These are phyloP conservation scores for Magallana ariakensis DNA, from an alignment of 1,140 invertebrate genomes.

Conservation along the genomic window DNA sequence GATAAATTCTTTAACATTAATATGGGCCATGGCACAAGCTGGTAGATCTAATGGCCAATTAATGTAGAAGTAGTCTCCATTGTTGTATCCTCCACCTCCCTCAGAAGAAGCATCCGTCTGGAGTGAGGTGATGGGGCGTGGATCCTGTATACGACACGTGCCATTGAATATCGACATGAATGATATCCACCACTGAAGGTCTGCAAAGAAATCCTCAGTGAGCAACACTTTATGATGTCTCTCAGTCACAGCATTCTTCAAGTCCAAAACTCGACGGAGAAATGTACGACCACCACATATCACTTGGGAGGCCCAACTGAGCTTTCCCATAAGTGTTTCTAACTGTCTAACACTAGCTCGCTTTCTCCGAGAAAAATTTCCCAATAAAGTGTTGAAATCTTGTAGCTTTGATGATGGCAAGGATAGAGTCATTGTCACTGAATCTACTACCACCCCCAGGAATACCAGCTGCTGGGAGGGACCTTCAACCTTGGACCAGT, in stretches of 20 bases:
- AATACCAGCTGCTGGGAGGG: not conserved
- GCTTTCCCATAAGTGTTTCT: constrained; percentile 48
- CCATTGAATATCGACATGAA: constrained; percentile 53
- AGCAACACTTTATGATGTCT: constrained; percentile 37
- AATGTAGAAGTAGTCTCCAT: too few relatives aligned
- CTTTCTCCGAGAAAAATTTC: too few relatives aligned
- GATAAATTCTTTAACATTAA: too few relatives aligned
- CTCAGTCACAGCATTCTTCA: not conserved
- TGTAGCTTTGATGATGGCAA: too few relatives aligned
- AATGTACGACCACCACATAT: constrained; percentile 45
- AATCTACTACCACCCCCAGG: constrained; percentile 45
- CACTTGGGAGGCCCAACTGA: constrained; percentile 50
- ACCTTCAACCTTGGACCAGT: constrained; percentile 36
- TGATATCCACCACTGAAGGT: too few relatives aligned
- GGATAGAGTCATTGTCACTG: too few relatives aligned
- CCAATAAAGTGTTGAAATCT: too few relatives aligned
- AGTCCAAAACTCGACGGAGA: constrained; percentile 23
- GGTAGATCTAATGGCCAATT: too few relatives aligned
- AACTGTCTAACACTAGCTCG: constrained; percentile 40
- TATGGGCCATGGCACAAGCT: too few relatives aligned
- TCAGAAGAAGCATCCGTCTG: constrained; percentile 52
- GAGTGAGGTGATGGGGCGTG: constrained; percentile 39
- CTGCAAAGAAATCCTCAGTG: constrained; percentile 26
- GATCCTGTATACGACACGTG: constrained; percentile 17
- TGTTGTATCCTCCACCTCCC: constrained; percentile 43